Conservation (phyloP, 2,888 invertebrate genomes). For the Cataglyphis albicans region DNA sequence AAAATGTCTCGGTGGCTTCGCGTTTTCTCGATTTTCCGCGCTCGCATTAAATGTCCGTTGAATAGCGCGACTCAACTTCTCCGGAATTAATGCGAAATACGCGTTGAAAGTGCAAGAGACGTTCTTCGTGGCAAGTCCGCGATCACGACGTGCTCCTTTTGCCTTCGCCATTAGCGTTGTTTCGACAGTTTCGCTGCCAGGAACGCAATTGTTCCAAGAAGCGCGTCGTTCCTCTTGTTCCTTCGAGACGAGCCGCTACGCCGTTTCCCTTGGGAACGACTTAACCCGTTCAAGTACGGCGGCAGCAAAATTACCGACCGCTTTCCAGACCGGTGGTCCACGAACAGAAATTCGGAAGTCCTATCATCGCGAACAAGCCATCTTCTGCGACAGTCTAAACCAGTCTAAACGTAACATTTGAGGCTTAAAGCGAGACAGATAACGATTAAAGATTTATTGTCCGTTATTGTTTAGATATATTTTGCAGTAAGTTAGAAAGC, state of each 20-base stretch:
- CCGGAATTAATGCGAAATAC: constrained; percentile 30
- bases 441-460: constrained; percentile 5
- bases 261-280: constrained; percentile 59
- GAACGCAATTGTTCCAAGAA: constrained; percentile 59
- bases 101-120: constrained; percentile 19
- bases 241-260: constrained; percentile 43
- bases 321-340: constrained; percentile 62
- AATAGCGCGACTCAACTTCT: constrained; percentile 22
- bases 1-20: constrained; percentile 11
- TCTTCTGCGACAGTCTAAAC: constrained; percentile 1
- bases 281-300: constrained; percentile 61
- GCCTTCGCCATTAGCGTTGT: constrained; percentile 49
- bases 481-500: background rate
- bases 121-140: constrained; percentile 6
- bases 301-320: constrained; percentile 65
- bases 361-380: constrained; percentile 53
- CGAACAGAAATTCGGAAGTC: constrained; percentile 59
- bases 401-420: constrained; percentile 26
- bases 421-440: background rate
- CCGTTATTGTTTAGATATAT: background rate
- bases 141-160: constrained; percentile 41
- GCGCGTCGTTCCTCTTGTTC: constrained; percentile 8
- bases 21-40: background rate
- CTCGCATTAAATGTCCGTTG: background rate
- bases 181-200: constrained; percentile 56